Evolutionary conservation across 2,888 invertebrate genomes (phyloP), one percentile per base, ranked within the genome.

Genomic region (Chrysolina americana): DNA sequence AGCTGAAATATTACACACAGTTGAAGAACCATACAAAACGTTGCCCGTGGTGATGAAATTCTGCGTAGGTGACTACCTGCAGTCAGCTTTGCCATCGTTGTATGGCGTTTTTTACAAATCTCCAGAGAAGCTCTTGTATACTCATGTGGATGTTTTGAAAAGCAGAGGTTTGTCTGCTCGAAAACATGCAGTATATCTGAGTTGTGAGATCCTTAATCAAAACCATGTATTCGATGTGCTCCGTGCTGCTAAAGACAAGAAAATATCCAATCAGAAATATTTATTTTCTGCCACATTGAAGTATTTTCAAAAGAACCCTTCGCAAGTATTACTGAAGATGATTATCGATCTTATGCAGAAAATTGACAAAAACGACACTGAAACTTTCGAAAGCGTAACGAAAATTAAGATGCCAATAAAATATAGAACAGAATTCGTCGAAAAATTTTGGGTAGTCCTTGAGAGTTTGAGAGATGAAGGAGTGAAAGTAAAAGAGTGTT

Each of bases 1-100:
- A 13, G 69, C 71, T 3, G 70, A 75, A 47, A 53, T 41, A 8
- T 68, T 80, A 19, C 74, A 71, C 23, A 75, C 75, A 13, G 70
- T 79, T 13, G 23, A 63, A 9, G 77, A 80, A 5, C 65, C 75
- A 41, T 63, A 36, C 23, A 70, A 74, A 72, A 62, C 73, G 36
- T 47, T 81, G 2, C 78, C 81, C 10, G 68, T 77, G 13, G 63
- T 82, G 13, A 66, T 78, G 36, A 71, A 74, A 47, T 80, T 79
- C 66, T 81, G 80, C 41, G 70, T 63, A 17, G 83, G 81, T 5
- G 83, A 83, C 44, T 83, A 80, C 56, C 71, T 81, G 6, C 79
- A 80, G 53, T 70, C 76, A 9, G 72, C 80, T n/a, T 28, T 80
- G 15, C 62, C 62, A 11, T 65, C 81, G 3, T 64, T 83, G 8